Conservation (phyloP, 2,888 invertebrate species). For the Watsonalla binaria region DNA sequence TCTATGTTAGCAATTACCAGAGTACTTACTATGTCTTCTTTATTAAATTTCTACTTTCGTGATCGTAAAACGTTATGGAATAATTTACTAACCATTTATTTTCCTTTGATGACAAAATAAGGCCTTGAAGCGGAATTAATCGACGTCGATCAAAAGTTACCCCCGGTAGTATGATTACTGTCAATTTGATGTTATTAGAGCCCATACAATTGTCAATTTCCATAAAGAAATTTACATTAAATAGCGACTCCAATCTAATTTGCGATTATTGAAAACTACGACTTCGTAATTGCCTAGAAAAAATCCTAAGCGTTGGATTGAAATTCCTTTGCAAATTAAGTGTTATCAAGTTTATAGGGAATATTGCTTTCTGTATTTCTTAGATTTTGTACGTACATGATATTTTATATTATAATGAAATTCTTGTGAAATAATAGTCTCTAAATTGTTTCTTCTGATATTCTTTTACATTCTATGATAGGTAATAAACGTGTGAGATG, state of each 20-base stretch:
- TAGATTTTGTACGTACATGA: too few relatives aligned
- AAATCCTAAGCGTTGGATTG: neutral
- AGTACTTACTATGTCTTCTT: too few relatives aligned
- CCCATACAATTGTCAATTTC: neutral
- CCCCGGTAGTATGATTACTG: constrained; percentile 6
- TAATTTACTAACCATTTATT: neutral
- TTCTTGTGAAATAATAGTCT: too few relatives aligned
- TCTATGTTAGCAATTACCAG: too few relatives aligned
- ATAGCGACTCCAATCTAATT: neutral
- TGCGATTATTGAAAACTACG: neutral
- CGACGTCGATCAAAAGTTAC: neutral
- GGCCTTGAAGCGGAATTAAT: neutral
- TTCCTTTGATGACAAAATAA: neutral
- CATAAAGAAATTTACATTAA: neutral
- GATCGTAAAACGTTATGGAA: too few relatives aligned
- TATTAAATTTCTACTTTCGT: too few relatives aligned
- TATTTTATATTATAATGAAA: neutral
- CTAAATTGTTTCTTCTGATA: too few relatives aligned
- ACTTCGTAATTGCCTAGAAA: neutral
- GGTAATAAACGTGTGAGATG: too few relatives aligned
- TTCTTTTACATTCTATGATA: too few relatives aligned
- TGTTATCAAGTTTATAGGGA: neutral
- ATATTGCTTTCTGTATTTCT: neutral
- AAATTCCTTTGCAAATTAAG: neutral
- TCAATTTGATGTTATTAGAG: constrained; percentile 3